phyloP scores from a whole-genome alignment of 2,113 vertebrate genomes.

The Hippoglossus stenolepis region DNA sequence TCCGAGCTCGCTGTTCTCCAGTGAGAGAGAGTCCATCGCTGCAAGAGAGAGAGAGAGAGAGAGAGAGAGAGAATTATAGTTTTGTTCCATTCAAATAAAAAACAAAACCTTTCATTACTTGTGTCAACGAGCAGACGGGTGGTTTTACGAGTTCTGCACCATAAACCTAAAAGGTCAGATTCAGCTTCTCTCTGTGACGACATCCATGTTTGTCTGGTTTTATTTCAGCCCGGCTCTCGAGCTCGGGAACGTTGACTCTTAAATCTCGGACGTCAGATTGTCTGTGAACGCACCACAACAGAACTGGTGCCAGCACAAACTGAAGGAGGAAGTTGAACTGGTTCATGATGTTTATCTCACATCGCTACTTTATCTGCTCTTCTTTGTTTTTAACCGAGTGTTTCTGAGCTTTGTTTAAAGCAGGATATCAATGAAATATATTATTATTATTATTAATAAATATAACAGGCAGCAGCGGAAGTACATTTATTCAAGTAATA shows the following conservation, averaged over 20 bases:
- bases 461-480: no score
- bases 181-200: no score
- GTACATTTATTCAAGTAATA: no score
- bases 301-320: not conserved
- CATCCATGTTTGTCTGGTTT: not conserved
- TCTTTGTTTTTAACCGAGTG: no score
- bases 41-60: slow-evolving; percentile 11
- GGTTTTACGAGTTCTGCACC: slow-evolving; percentile 5
- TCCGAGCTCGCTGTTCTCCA: slow-evolving; percentile 67
- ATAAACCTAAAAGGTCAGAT: not conserved
- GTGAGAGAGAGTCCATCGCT: slow-evolving; percentile 82
- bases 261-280: not conserved
- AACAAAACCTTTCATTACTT: not conserved
- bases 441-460: no score
- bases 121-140: not conserved
- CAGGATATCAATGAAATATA: no score
- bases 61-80: not conserved
- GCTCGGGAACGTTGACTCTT: not conserved
- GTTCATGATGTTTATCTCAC: no score
- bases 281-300: not conserved
- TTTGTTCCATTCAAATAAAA: not conserved
- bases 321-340: no score
- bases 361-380: no score
- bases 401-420: no score
- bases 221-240: not conserved